phyloP scores from a whole-genome alignment of 2,113 vertebrate species.

The Nanorana parkeri region DNA sequence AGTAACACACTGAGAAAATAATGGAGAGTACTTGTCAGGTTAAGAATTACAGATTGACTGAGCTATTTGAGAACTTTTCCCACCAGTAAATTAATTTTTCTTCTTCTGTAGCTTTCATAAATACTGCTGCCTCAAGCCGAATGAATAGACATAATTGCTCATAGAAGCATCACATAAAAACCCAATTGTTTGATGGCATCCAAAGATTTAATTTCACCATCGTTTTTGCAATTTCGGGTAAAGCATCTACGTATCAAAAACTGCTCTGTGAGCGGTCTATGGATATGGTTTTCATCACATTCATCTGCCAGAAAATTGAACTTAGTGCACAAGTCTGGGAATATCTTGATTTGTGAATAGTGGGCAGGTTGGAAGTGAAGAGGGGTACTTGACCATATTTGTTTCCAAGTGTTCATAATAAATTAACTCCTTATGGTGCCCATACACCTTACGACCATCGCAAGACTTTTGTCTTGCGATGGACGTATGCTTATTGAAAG shows the following conservation, averaged over 20 bases:
- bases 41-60: slow-evolving; percentile 19
- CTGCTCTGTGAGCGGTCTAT: slow-evolving; percentile 16
- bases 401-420: no score
- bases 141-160: slow-evolving; percentile 49
- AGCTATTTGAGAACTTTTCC: slow-evolving; percentile 25
- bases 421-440: no score
- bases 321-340: neutral
- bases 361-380: neutral
- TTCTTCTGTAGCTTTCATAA: slow-evolving; percentile 13
- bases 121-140: slow-evolving; percentile 20
- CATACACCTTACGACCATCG: no score
- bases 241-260: slow-evolving; percentile 2
- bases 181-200: slow-evolving; percentile 25
- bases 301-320: slow-evolving; percentile 12
- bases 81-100: slow-evolving; percentile 31
- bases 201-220: slow-evolving; percentile 43
- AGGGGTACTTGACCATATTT: neutral
- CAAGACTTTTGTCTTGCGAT: no score
- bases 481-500: no score
- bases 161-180: slow-evolving; percentile 46
- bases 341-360: neutral
- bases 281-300: slow-evolving; percentile 25
- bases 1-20: neutral
- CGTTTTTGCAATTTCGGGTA: slow-evolving; percentile 45
- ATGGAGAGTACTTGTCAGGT: neutral